phyloP scores from a whole-genome alignment of 2,888 invertebrate species.

The Falcaria lacertinaria region DNA sequence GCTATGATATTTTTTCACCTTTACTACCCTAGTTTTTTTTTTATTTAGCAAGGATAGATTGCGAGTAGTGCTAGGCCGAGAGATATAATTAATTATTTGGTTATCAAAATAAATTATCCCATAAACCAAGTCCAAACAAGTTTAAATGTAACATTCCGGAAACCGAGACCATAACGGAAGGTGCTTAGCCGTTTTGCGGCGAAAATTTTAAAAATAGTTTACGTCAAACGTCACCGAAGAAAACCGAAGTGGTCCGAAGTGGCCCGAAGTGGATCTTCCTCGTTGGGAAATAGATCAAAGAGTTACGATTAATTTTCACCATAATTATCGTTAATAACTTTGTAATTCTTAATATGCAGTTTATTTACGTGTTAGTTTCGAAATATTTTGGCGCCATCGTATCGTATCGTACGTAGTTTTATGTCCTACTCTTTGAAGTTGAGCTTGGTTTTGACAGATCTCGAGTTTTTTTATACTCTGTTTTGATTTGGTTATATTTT shows the following conservation, averaged over 20 bases:
- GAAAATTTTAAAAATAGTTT: slow-evolving; percentile 32
- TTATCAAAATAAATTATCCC: slow-evolving; percentile 38
- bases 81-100: too few relatives aligned
- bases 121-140: slow-evolving; percentile 14
- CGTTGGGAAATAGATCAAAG: slow-evolving; percentile 64
- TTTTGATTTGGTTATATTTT: slow-evolving; percentile 15
- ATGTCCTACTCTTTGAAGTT: slow-evolving; percentile 20
- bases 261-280: slow-evolving; percentile 38
- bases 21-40: too few relatives aligned
- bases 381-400: slow-evolving; percentile 36
- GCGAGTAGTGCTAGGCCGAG: too few relatives aligned
- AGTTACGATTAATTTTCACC: slow-evolving; percentile 48
- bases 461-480: slow-evolving; percentile 16
- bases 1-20: too few relatives aligned
- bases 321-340: slow-evolving; percentile 50
- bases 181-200: slow-evolving; percentile 39
- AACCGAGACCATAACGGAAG: slow-evolving; percentile 33
- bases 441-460: slow-evolving; percentile 20
- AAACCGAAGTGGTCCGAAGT: slow-evolving; percentile 16
- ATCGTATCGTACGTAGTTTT: too few relatives aligned
- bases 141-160: slow-evolving; percentile 17
- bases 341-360: slow-evolving; percentile 23
- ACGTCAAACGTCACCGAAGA: slow-evolving; percentile 11
- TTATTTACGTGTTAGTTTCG: slow-evolving; percentile 18
- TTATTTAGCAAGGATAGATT: too few relatives aligned